Evolutionary conservation across 2,888 invertebrate species (phyloP).

Genomic region (Drosophila cyrtoloma): DNA sequence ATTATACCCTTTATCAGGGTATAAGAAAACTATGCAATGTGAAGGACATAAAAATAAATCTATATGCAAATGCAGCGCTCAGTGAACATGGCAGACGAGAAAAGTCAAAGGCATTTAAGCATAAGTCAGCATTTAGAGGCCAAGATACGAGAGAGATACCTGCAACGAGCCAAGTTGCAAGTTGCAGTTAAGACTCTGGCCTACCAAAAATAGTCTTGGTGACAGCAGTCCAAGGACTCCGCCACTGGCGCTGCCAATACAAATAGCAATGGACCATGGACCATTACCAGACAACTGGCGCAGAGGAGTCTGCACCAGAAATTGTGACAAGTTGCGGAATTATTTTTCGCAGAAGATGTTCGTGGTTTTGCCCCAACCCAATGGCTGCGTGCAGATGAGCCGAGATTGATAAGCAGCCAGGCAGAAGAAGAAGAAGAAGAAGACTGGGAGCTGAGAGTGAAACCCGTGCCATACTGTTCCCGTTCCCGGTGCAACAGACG

Average conservation of each 20-base stretch:
- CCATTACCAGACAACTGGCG: conserved; percentile 54
- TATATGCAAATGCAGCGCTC: conserved; percentile 70
- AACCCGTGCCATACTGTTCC: conserved; percentile 30
- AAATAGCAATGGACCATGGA: conserved; percentile 18
- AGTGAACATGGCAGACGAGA: conserved; percentile 46
- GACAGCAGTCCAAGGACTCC: conserved; percentile 67
- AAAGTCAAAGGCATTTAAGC: conserved; percentile 22
- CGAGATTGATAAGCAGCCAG: conserved; percentile 74
- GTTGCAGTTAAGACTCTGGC: conserved; percentile 13
- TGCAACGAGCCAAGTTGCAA: conserved; percentile 23
- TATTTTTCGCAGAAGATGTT: conserved; percentile 81
- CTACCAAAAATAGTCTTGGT: conserved; percentile 66
- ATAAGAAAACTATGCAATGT: conserved; percentile 37
- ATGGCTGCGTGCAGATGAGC: conserved; percentile 78
- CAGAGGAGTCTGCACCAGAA: conserved; percentile 76
- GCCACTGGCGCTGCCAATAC: conserved; percentile 15
- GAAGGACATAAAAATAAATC: conserved; percentile 76
- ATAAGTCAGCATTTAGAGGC: conserved; percentile 41
- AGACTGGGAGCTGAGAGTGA: not conserved
- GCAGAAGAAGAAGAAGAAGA: conserved; percentile 12
- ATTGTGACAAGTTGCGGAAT: conserved; percentile 80
- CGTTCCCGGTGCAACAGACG: conserved; percentile 11
- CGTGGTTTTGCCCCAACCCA: conserved; percentile 38
- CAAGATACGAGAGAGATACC: conserved; percentile 23
- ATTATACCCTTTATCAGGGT: not conserved